phyloP scores from a whole-genome alignment of 2,113 vertebrate genomes.

The Nettapus auritus region DNA sequence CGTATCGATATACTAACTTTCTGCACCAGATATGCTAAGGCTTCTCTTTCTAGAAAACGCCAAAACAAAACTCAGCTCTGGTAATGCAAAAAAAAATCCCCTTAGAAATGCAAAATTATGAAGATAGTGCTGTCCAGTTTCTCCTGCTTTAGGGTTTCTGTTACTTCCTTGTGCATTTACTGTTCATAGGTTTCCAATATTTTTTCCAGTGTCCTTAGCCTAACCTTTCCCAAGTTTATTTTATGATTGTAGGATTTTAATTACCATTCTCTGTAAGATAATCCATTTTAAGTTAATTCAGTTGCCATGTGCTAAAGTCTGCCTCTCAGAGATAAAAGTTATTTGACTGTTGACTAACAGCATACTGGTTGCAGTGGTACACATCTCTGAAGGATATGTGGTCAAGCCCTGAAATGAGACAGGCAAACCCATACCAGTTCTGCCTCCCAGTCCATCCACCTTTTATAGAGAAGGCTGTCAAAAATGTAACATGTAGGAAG shows the following conservation, averaged over 20 bases:
- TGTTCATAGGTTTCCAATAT: neutral
- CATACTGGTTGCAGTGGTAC: neutral
- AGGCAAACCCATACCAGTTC: neutral
- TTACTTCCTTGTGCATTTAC: neutral
- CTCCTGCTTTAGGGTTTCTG: neutral
- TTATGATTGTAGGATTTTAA: neutral
- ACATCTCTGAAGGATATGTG: neutral
- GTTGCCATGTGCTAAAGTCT: neutral
- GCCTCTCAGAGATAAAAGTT: neutral
- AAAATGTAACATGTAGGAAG: neutral
- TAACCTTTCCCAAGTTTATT: neutral
- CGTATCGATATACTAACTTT: neutral
- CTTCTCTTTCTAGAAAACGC: neutral
- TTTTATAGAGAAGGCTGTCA: neutral
- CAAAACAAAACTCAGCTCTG: neutral
- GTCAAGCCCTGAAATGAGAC: neutral
- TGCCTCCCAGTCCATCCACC: neutral
- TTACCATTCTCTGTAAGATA: neutral
- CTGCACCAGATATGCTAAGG: neutral
- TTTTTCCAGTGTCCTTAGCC: neutral
- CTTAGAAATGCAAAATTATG: neutral
- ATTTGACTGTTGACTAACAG: neutral
- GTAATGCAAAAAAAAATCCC: neutral
- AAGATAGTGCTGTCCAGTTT: neutral
- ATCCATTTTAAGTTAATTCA: neutral